Evolutionary conservation across 2,113 vertebrate species (phyloP).

Genomic region (Malurus alboscapulatus): DNA sequence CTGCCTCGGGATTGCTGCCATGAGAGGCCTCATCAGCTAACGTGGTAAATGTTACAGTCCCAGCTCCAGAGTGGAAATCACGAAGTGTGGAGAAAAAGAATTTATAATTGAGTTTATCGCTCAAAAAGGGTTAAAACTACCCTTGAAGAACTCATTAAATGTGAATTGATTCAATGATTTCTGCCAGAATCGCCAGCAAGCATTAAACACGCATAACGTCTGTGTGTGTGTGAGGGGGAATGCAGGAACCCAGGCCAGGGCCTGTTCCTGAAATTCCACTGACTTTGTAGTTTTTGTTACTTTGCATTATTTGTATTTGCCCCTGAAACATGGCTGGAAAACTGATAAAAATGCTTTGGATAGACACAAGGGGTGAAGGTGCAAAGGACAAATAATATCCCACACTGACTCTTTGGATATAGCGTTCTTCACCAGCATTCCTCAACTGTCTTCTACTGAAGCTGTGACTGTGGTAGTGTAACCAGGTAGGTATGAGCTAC

Average conservation of each 20-base stretch:
- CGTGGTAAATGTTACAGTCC: neutral
- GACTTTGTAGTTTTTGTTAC: neutral
- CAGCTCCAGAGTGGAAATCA: accelerated
- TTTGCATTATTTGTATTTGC: neutral
- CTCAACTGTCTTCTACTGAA: neutral
- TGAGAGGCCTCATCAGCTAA: accelerated
- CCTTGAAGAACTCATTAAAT: neutral
- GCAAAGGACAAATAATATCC: neutral
- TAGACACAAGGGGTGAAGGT: neutral
- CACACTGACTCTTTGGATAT: accelerated
- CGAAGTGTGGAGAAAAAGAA: neutral
- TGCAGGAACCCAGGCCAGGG: neutral
- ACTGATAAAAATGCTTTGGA: neutral
- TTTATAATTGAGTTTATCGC: neutral
- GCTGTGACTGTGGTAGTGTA: neutral
- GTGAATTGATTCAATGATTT: neutral
- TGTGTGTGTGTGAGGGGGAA: neutral
- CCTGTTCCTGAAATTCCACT: neutral
- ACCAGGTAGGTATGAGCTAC: neutral
- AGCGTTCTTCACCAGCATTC: accelerated
- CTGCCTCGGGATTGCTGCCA: neutral
- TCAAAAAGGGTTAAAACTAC: neutral
- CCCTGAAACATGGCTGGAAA: neutral
- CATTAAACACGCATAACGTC: accelerated
- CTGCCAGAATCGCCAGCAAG: neutral